Base-by-base conservation (phyloP, 2,113 vertebrate species). In the Polypterus senegalus region DNA sequence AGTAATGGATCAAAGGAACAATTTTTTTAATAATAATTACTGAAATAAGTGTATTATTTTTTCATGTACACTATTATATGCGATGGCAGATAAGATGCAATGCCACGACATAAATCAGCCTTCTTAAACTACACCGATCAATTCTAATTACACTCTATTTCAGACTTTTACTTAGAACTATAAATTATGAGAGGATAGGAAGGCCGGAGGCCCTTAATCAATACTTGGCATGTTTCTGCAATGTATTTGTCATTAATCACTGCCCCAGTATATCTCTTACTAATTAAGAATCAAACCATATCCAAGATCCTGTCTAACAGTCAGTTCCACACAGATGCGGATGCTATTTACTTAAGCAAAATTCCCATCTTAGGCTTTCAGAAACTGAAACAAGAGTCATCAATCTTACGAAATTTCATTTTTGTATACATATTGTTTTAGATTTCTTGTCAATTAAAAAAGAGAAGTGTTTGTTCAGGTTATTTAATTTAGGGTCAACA, bases 191-290 rank as follows among this genome's bases (percentile, higher is more conserved):
- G 64, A 58, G 62, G 60, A 61, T 65, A 7, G 46, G 57, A 53
- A 64, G 53, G 71, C 74, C 79, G 81, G 72, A 75, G 78, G 72
- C 65, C 59, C 57, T 62, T 7, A 71, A 75, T 80, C 78, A 43
- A 84, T 84, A 77, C 59, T 63, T 76, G 78, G 70, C 76, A 61
- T 61, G 9, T 61, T 55, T 51, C 49, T 7, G 49, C 49, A 51
- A 51, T 51, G 6, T 51, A 51, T 51, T 7, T 51, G 6, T 7
- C 49, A 51, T 6, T 51, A 51, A 8, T 52, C 51, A 52, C 10
- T 7, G 51, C 51, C 51, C 51, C 51, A 52, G 3, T 52, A 52
- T 52, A 52, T 52, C 51, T 52, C 51, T 52, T 52, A 4, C 7
- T 52, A 52, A 52, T 52, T 52, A 52, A 52, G 51, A 52, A 4